Conservation (phyloP, 2,888 invertebrate genomes). For the Machimus rusticus region DNA sequence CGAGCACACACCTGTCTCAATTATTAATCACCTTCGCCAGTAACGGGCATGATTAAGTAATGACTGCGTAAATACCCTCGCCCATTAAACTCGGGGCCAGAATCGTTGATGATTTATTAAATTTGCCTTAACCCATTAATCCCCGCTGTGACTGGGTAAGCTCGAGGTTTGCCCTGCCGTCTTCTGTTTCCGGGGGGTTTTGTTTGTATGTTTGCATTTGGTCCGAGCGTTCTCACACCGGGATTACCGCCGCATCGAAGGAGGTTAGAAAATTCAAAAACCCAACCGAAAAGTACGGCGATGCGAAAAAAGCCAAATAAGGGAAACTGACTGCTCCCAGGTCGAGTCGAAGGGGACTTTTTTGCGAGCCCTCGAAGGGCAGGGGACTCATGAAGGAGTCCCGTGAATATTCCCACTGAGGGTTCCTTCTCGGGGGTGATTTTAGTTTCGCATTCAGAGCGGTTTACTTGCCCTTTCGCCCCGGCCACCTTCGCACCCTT, state of each 20-base stretch:
- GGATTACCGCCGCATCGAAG: not conserved
- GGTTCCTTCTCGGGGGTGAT: not conserved
- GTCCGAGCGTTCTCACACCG: not conserved
- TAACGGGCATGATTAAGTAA: slow-evolving; percentile 18
- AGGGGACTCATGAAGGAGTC: not conserved
- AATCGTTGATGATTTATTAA: slow-evolving; percentile 20
- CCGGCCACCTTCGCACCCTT: not conserved
- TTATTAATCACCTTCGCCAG: slow-evolving; percentile 14
- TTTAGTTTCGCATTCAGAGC: slow-evolving; percentile 11
- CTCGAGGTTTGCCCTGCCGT: slow-evolving; percentile 2
- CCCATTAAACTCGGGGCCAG: not conserved
- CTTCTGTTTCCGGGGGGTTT: not conserved
- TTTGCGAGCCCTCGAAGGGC: not conserved
- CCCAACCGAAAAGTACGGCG: not conserved
- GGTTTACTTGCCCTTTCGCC: not conserved
- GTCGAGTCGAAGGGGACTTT: not conserved
- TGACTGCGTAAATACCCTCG: slow-evolving; percentile 1
- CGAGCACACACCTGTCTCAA: slow-evolving; percentile 3
- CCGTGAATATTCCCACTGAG: slow-evolving; percentile 7
- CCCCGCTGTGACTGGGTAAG: slow-evolving; percentile 3
- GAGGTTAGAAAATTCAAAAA: not conserved
- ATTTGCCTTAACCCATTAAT: slow-evolving; percentile 21
- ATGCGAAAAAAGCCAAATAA: not conserved
- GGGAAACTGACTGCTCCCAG: not conserved
- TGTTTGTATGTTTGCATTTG: not conserved